Evolutionary conservation across 2,113 vertebrate species (phyloP).

Genomic region (Tricholaema leucomelas): DNA sequence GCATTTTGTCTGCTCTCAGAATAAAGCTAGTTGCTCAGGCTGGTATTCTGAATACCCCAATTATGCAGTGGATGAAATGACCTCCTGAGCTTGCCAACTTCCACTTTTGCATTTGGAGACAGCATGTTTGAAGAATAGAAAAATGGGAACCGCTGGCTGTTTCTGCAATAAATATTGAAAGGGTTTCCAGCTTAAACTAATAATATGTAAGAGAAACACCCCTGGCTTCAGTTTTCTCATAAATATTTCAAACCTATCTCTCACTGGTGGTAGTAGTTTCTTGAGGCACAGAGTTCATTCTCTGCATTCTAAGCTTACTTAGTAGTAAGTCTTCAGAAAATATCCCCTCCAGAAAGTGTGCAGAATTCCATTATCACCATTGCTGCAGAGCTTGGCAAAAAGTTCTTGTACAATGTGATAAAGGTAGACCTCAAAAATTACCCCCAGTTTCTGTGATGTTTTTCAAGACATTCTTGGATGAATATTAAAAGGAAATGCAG

Average conservation of each 20-base stretch:
- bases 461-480: background rate
- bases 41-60: background rate
- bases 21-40: background rate
- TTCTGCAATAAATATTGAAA: constrained; percentile 49
- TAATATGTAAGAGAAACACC: constrained; percentile 7
- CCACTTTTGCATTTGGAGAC: background rate
- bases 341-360: background rate
- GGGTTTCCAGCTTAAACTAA: constrained; percentile 2
- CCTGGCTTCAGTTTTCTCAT: constrained; percentile 30
- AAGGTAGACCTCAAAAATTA: background rate
- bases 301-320: background rate
- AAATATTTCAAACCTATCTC: constrained; percentile 35
- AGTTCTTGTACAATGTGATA: background rate
- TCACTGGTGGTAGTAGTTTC: background rate
- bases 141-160: background rate
- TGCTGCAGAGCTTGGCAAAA: background rate
- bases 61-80: background rate
- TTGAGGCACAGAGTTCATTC: constrained; percentile 20
- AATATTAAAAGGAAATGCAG: background rate
- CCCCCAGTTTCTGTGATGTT: background rate
- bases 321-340: constrained; percentile 9
- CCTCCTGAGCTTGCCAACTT: background rate
- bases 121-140: background rate
- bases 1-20: background rate
- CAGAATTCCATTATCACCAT: constrained; percentile 10